Evolutionary conservation across 2,797 vertebrate species (phyloP).

Genomic region (Diplodus sargus): DNA sequence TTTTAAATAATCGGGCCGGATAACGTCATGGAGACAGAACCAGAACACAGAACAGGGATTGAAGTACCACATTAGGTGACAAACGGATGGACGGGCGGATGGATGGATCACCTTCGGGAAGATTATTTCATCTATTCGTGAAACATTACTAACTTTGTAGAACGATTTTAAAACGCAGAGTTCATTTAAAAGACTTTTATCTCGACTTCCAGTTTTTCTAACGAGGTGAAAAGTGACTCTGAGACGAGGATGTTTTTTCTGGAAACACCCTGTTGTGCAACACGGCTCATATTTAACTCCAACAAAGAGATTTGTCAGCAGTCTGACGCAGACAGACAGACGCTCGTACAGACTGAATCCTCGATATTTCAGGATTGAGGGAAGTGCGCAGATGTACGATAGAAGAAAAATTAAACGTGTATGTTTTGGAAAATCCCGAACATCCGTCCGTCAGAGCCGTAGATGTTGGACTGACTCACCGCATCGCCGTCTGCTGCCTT

Average conservation of each 20-base stretch:
- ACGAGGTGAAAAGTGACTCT: background rate
- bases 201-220: background rate
- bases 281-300: background rate
- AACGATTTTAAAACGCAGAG: background rate
- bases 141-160: no score
- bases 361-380: slow-evolving; percentile 40
- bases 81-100: no score
- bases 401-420: background rate
- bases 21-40: no score
- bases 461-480: slow-evolving; percentile 53
- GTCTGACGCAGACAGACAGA: slow-evolving; percentile 39
- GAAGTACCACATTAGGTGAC: no score
- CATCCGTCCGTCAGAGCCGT: slow-evolving; percentile 32
- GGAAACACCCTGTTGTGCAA: slow-evolving; percentile 25
- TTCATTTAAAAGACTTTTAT: background rate
- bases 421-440: slow-evolving; percentile 27
- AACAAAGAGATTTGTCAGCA: slow-evolving; percentile 32
- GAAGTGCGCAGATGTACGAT: slow-evolving; percentile 36
- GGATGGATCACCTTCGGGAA: no score
- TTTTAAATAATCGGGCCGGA: no score
- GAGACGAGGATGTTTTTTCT: background rate
- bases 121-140: background rate
- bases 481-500: slow-evolving; percentile 32
- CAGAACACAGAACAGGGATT: no score
- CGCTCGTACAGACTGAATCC: slow-evolving; percentile 12